Percentiles rank a stretch among this genome's conserved stretches.
Evolutionary conservation across 2,888 invertebrate species (phyloP).

Genomic region (Bimastos eiseni): DNA sequence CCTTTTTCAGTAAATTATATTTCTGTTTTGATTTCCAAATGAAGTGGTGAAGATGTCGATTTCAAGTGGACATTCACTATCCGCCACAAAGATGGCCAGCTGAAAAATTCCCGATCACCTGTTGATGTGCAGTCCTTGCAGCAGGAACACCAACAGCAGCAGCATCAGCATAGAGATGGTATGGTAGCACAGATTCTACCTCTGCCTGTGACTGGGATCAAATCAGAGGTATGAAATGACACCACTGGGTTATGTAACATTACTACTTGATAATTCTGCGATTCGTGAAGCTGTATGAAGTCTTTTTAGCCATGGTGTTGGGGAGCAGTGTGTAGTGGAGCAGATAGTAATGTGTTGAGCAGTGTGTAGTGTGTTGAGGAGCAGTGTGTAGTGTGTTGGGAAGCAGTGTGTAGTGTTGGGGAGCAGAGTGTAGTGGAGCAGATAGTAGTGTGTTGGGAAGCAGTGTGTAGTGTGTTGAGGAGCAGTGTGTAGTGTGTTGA

Average conservation of each 20-base stretch:
- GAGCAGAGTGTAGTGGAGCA: no score
- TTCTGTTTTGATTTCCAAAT: not conserved
- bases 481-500: no score
- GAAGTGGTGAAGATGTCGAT: not conserved
- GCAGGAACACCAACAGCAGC: not conserved
- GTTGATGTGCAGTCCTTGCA: not conserved
- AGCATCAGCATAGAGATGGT: not conserved
- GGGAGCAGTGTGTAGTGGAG: no score
- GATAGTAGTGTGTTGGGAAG: no score
- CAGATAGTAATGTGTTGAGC: no score
- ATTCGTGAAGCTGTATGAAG: not conserved
- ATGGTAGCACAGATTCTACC: not conserved
- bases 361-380: no score
- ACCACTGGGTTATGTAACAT: not conserved
- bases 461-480: not conserved
- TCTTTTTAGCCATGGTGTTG: no score
- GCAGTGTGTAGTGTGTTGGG: not conserved
- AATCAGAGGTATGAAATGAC: constrained; percentile 2
- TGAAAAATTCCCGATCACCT: not conserved
- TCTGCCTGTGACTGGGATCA: not conserved
- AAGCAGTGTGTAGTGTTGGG: no score
- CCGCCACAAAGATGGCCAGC: constrained; percentile 1
- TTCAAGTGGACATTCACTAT: constrained; percentile 9
- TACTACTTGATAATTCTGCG: not conserved
- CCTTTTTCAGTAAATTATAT: not conserved